Conservation (phyloP, 2,113 vertebrate genomes). For the Onychostruthus taczanowskii region DNA sequence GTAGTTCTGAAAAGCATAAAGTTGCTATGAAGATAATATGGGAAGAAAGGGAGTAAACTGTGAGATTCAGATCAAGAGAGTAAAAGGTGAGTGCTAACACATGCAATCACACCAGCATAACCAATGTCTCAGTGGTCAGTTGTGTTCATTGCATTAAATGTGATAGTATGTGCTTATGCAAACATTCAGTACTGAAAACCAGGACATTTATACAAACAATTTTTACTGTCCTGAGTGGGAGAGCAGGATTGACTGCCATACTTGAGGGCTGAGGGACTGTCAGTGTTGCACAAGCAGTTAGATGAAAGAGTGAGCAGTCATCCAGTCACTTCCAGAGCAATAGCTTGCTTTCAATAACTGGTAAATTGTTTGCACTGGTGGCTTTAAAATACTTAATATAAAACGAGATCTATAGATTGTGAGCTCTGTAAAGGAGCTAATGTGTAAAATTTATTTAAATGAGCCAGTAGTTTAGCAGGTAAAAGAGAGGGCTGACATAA, state of each 20-base stretch:
- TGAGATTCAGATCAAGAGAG: neutral
- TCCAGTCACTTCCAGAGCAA: neutral
- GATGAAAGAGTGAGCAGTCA: neutral
- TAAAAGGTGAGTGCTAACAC: neutral
- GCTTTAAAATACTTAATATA: neutral
- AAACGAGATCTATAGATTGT: neutral
- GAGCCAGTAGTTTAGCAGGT: neutral
- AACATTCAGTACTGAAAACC: neutral
- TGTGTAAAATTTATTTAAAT: neutral
- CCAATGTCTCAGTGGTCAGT: neutral
- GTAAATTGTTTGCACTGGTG: neutral
- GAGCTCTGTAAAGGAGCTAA: neutral
- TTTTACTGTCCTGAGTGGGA: neutral
- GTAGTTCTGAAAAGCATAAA: neutral
- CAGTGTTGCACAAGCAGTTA: neutral
- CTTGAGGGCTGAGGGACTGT: neutral
- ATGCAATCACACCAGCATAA: neutral
- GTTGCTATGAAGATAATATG: neutral
- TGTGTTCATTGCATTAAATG: neutral
- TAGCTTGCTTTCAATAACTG: neutral
- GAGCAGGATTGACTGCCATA: neutral
- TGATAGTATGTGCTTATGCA: neutral
- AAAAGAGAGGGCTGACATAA: neutral
- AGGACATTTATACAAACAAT: neutral
- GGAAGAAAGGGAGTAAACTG: neutral